Percentiles rank a stretch among this genome's conserved stretches.
Conservation (phyloP, 2,797 vertebrate genomes). For the Takifugu ocellatus region DNA sequence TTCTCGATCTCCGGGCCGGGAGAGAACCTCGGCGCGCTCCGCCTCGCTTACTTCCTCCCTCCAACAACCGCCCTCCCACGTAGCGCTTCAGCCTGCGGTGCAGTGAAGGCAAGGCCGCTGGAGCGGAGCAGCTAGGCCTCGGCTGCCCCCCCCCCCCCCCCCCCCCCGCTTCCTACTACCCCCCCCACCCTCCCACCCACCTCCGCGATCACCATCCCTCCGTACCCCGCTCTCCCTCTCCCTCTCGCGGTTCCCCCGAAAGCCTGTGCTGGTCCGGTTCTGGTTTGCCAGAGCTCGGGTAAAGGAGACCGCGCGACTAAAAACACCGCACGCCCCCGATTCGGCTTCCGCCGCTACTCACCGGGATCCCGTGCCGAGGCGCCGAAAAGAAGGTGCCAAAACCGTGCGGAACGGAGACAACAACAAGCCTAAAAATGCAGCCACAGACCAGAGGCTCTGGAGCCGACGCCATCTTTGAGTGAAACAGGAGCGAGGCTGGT, state of each 20-base stretch:
- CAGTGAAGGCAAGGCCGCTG: slow-evolving; percentile 76
- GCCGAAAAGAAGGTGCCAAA: slow-evolving; percentile 65
- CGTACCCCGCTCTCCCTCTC: slow-evolving; percentile 69
- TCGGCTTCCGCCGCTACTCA: slow-evolving; percentile 65
- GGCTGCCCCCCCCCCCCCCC: slow-evolving; percentile 38
- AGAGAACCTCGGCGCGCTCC: slow-evolving; percentile 43
- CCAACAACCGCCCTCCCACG: slow-evolving; percentile 68
- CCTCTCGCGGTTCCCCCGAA: slow-evolving; percentile 76
- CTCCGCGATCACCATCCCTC: slow-evolving; percentile 67
- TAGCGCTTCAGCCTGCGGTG: slow-evolving; percentile 64
- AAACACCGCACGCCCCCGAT: slow-evolving; percentile 18
- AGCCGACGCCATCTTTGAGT: slow-evolving; percentile 86
- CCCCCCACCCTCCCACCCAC: slow-evolving; percentile 46
- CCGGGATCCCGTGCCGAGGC: slow-evolving; percentile 72
- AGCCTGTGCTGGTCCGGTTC: slow-evolving; percentile 73
- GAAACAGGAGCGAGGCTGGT: slow-evolving; percentile 79
- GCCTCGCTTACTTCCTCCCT: slow-evolving; percentile 68
- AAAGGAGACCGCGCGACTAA: slow-evolving; percentile 32
- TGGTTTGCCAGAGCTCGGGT: slow-evolving; percentile 57
- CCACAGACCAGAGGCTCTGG: slow-evolving; percentile 76
- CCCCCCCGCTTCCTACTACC: slow-evolving; percentile 36
- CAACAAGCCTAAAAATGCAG: slow-evolving; percentile 82
- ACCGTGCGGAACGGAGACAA: slow-evolving; percentile 75
- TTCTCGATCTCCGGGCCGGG: slow-evolving; percentile 29
- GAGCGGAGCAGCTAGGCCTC: slow-evolving; percentile 72